These are phyloP conservation scores for Neopelma chrysocephalum DNA, from an alignment of 2,797 vertebrate genomes.

Conservation along the genomic window DNA sequence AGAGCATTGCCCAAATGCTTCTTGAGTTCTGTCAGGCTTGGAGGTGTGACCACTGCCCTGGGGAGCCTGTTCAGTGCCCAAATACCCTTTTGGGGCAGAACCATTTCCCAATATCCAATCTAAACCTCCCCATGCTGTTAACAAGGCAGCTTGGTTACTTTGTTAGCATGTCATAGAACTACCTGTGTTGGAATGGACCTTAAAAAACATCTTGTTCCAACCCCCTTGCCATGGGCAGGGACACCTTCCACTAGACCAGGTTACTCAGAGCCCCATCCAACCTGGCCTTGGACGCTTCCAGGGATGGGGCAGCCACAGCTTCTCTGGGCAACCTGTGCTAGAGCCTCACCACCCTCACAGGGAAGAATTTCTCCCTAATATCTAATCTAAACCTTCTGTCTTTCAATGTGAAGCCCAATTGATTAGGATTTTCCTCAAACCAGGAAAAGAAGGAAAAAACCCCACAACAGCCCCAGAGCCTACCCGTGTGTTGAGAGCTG, in stretches of 20 bases:
- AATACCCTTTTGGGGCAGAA: not conserved
- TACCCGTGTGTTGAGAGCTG: not conserved
- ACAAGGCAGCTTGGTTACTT: not conserved
- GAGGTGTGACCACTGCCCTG: not conserved
- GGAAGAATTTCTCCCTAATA: not conserved
- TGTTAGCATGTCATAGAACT: not conserved
- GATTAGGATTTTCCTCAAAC: not conserved
- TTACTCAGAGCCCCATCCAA: not conserved
- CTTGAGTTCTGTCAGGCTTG: not conserved
- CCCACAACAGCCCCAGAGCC: not conserved
- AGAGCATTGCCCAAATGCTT: fast-evolving
- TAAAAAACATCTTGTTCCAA: not conserved
- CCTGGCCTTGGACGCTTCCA: not conserved
- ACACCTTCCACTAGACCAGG: not conserved
- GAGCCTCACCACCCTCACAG: not conserved
- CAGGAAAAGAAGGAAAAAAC: not conserved
- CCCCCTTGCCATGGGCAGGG: not conserved
- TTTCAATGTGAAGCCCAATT: not conserved
- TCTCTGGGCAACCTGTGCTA: not conserved
- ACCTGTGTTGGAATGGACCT: not conserved
- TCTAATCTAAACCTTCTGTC: too few relatives aligned
- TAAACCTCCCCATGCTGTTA: not conserved
- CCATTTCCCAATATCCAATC: not conserved
- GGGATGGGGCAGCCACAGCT: not conserved
- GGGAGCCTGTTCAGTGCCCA: not conserved